Percentiles rank a stretch among this genome's conserved stretches.
Evolutionary conservation across 2,888 invertebrate genomes (phyloP).

Genomic region (Acleris holmiana): DNA sequence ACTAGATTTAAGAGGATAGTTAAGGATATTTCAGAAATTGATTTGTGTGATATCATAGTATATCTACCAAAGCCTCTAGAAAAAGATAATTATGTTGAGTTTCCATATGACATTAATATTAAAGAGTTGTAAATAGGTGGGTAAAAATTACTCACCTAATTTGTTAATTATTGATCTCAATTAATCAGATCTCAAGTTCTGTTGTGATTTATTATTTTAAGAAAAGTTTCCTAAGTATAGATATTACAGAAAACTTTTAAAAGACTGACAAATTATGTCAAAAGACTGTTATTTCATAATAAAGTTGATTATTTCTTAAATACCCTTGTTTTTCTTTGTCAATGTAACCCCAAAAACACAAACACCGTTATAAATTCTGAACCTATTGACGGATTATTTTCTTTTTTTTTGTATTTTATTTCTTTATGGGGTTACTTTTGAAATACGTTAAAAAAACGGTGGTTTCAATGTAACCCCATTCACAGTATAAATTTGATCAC

Average conservation of each 20-base stretch:
- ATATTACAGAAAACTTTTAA: no score
- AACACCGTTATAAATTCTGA: neutral
- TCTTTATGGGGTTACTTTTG: no score
- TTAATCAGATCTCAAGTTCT: constrained; percentile 1
- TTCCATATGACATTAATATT: no score
- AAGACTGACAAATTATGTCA: neutral
- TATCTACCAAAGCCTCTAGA: no score
- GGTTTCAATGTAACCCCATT: no score
- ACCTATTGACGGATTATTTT: neutral
- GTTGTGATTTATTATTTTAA: neutral
- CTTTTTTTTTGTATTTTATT: no score
- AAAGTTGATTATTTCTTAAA: constrained; percentile 4
- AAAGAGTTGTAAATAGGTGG: no score
- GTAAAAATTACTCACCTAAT: no score
- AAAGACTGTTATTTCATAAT: constrained; percentile 3
- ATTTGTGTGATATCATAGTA: no score
- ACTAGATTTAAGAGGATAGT: neutral
- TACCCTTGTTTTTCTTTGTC: constrained; percentile 1
- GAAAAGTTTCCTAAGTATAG: neutral
- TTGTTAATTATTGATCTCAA: neutral
- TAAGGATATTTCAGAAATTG: neutral
- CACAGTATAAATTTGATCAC: no score
- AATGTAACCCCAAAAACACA: constrained; percentile 2
- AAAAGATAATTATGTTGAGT: no score
- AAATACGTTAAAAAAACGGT: no score